Conservation (phyloP, 2,797 vertebrate species). For the Labroides dimidiatus region DNA sequence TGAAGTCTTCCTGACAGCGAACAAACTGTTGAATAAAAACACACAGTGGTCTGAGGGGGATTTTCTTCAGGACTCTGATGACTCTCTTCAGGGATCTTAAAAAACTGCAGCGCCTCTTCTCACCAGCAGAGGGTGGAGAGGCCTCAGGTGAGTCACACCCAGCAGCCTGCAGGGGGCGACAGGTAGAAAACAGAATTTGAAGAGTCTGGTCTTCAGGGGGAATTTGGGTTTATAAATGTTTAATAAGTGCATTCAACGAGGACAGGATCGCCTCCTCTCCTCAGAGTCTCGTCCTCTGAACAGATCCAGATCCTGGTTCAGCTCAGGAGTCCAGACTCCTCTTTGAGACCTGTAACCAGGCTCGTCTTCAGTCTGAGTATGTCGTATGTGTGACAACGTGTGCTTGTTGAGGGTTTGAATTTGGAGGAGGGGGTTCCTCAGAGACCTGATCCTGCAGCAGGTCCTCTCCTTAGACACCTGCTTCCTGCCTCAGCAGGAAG, state of each 20-base stretch:
- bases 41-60: no score
- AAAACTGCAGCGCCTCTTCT: slow-evolving; percentile 3
- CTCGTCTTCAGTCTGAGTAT: no score
- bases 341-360: no score
- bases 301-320: not conserved
- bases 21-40: no score
- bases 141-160: not conserved
- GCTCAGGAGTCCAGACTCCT: not conserved
- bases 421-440: no score
- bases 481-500: not conserved
- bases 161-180: no score
- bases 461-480: no score
- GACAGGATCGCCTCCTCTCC: not conserved
- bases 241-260: slow-evolving; percentile 17
- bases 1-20: no score
- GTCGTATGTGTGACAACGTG: no score
- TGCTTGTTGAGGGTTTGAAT: no score
- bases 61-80: not conserved
- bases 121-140: slow-evolving; percentile 13
- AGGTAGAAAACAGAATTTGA: not conserved
- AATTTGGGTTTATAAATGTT: slow-evolving; percentile 11
- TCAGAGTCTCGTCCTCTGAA: not conserved
- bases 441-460: no score
- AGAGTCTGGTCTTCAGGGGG: not conserved
- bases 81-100: slow-evolving; percentile 7